These are phyloP conservation scores for Falco berigora DNA, from an alignment of 2,797 vertebrate species.

Conservation along the genomic window DNA sequence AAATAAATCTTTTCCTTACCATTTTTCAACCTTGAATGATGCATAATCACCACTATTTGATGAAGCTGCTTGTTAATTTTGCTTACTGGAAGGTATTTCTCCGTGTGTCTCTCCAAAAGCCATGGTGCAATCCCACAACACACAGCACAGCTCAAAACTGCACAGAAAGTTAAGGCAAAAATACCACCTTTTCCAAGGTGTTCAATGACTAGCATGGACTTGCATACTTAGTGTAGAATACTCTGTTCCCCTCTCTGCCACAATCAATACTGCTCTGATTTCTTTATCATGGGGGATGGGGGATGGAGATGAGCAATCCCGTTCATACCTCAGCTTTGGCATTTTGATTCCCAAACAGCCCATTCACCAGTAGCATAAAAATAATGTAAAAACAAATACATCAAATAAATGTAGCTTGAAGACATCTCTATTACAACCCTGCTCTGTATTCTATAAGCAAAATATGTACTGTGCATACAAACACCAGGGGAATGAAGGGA, in stretches of 20 bases:
- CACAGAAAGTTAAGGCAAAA: neutral
- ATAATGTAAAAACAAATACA: constrained; percentile 73
- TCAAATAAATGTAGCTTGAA: constrained; percentile 67
- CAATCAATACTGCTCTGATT: constrained; percentile 37
- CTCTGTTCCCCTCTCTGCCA: neutral
- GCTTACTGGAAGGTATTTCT: neutral
- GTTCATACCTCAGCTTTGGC: constrained; percentile 82
- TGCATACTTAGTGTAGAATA: neutral
- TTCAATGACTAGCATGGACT: neutral
- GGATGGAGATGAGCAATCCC: constrained; percentile 34
- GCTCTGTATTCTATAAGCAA: constrained; percentile 46
- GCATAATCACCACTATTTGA: neutral
- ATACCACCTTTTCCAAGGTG: neutral
- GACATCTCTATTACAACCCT: constrained; percentile 56
- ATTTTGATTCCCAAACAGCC: constrained; percentile 84
- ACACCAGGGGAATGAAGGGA: neutral
- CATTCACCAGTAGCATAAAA: constrained; percentile 85
- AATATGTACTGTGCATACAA: constrained; percentile 54
- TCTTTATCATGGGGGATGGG: neutral
- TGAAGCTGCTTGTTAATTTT: neutral
- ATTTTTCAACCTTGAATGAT: neutral
- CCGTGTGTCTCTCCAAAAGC: neutral
- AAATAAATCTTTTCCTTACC: neutral
- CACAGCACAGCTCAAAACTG: neutral
- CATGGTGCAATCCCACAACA: neutral